Evolutionary conservation across 2,113 vertebrate species (phyloP), one percentile per base, ranked within the genome.

Genomic region (Falcunculus frontatus): DNA sequence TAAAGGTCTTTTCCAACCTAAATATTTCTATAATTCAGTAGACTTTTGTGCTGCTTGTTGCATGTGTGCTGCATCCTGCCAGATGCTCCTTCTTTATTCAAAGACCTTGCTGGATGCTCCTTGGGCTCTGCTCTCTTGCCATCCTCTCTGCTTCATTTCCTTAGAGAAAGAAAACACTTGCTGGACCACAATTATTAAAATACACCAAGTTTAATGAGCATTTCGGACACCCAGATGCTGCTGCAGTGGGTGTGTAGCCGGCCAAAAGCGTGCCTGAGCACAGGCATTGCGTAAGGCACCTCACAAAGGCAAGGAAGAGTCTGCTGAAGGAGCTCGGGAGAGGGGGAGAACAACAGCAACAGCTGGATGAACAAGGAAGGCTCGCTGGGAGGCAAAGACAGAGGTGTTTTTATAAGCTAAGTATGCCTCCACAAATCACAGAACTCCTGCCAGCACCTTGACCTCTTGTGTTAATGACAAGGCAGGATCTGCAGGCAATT

Each of bases 381-480:
- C 83, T 94, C 3, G 3, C 89, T 80, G 15, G 41, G 59, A 53
- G 89, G 91, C 79, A 87, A 62, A 94, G 80, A 67, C 80, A 67
- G 41, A 60, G 46, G 60, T 92, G 91, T 87, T 95, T 95, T 91
- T 70, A 39, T 87, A 89, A 95, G 60, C 64, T 81, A 53, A 87
- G 11, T 30, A 35, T 19, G 74, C 33, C 21, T 35, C 70, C 77
- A 46, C 78, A 89, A 89, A 87, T 91, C 92, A 84, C 84, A 93
- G 70, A 84, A 89, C 92, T 89, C 69, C 81, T 95, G 93, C 93
- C 78, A 82, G 95, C 1, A 62, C 81, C 90, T 93, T 96, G 95
- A 96, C 93, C 94, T 91, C 90, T 84, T 21, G 65, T 60, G 90
- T 93, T 93, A 94, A 91, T 87, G 87, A 91, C 84, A 89, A 90